A percentile compares a stretch with the other conserved stretches of the same genome.
These are phyloP conservation scores for Enteromius anoplus DNA, from an alignment of 2,797 vertebrate species.

Conservation along the genomic window DNA sequence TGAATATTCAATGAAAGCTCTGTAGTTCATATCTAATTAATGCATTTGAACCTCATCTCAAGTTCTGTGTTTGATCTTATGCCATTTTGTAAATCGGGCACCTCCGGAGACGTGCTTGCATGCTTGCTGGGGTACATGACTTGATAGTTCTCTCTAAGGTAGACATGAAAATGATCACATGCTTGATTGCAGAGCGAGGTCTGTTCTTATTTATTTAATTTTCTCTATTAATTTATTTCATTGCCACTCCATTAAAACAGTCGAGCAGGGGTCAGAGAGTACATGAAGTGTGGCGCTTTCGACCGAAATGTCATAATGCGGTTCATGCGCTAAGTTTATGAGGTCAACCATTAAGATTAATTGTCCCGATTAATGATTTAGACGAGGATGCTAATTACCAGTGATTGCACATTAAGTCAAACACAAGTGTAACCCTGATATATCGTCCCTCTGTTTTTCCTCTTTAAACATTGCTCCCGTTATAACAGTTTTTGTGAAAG, in stretches of 20 bases:
- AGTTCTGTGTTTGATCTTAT: conserved; percentile 52
- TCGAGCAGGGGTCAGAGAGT: conserved; percentile 21
- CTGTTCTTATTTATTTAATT: conserved; percentile 39
- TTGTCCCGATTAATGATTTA: conserved; percentile 34
- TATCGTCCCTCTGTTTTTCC: conserved; percentile 1
- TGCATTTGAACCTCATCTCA: conserved; percentile 45
- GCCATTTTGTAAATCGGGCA: conserved; percentile 46
- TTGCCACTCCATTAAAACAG: conserved; percentile 35
- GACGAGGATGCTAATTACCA: conserved; percentile 30
- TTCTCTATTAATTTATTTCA: conserved; percentile 32
- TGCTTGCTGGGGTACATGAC: conserved; percentile 23
- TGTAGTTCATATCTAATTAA: conserved; percentile 58
- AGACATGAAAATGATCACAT: conserved; percentile 33
- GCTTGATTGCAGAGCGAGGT: conserved; percentile 14
- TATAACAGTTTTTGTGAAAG: background rate
- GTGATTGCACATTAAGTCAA: conserved; percentile 19
- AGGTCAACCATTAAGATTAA: conserved; percentile 42
- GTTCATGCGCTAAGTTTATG: conserved; percentile 26
- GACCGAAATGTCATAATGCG: conserved; percentile 32
- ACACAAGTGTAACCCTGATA: conserved; percentile 29
- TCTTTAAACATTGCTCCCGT: background rate
- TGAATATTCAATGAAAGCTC: conserved; percentile 51
- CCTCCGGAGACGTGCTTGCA: conserved; percentile 44
- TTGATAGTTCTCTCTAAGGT: conserved; percentile 37
- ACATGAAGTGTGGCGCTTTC: conserved; percentile 8